Percentiles rank a stretch among this genome's conserved stretches.
These are phyloP conservation scores for Frieseomelitta varia DNA, from an alignment of 1,140 invertebrate species.

Conservation along the genomic window DNA sequence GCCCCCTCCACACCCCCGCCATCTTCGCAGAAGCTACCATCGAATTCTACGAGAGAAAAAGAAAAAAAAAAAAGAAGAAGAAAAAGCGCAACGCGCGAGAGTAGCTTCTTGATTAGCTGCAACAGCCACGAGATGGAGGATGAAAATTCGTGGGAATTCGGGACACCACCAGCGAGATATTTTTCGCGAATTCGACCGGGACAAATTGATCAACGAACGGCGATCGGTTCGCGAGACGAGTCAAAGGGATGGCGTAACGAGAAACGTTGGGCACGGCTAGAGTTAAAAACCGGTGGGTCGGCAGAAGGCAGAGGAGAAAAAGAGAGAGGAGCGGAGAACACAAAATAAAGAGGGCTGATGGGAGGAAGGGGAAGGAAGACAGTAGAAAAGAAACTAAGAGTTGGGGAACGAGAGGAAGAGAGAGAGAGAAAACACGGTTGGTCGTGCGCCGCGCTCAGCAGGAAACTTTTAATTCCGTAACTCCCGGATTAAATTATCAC, in stretches of 20 bases:
- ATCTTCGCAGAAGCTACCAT: no score
- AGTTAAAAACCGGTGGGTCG: background rate
- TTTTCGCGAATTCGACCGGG: conserved; percentile 60
- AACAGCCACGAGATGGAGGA: no score
- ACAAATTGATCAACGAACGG: conserved; percentile 72
- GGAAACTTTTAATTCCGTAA: conserved; percentile 80
- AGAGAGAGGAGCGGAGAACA: background rate
- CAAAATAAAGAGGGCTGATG: background rate
- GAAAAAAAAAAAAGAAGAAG: background rate
- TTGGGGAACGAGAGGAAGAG: conserved; percentile 27
- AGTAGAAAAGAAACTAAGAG: conserved; percentile 10
- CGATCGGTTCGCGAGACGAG: conserved; percentile 13
- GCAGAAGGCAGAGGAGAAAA: background rate
- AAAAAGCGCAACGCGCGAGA: background rate
- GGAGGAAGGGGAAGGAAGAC: background rate
- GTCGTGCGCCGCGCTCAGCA: conserved; percentile 71
- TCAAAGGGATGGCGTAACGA: conserved; percentile 4
- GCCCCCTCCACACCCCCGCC: no score
- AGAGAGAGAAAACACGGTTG: conserved; percentile 40
- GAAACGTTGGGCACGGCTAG: no score
- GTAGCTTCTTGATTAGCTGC: conserved; percentile 58
- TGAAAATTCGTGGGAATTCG: background rate
- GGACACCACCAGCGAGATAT: background rate
- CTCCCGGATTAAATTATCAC: conserved; percentile 80
- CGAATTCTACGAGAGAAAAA: background rate